Evolutionary conservation across 2,113 vertebrate species (phyloP).

Genomic region (Dipodomys merriami): DNA sequence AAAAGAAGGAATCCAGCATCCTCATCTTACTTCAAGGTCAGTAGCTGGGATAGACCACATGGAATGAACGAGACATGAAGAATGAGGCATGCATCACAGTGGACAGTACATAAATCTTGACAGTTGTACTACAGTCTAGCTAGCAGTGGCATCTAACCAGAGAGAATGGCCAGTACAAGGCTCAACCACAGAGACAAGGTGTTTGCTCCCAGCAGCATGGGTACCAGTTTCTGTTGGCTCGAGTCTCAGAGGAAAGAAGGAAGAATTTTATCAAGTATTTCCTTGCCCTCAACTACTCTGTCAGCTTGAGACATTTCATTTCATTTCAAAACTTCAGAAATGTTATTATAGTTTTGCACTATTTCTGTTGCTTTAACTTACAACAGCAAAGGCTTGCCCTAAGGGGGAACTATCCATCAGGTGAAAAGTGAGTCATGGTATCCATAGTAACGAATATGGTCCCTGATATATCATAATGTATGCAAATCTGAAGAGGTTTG

Average conservation of each 20-base stretch:
- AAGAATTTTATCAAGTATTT: background rate
- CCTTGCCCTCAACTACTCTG: constrained; percentile 20
- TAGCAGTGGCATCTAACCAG: background rate
- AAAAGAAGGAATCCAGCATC: background rate
- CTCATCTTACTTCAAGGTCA: background rate
- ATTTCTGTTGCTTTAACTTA: constrained; percentile 33
- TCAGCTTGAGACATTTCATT: background rate
- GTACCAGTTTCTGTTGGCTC: background rate
- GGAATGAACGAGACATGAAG: background rate
- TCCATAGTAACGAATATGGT: constrained; percentile 41
- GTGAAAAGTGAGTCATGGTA: constrained; percentile 19
- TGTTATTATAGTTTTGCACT: constrained; percentile 8
- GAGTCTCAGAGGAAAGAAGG: background rate
- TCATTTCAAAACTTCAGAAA: constrained; percentile 44
- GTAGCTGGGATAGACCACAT: background rate
- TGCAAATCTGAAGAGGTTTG: background rate
- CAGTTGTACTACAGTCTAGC: background rate
- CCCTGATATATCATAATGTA: background rate
- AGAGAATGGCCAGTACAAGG: background rate
- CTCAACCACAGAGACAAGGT: background rate
- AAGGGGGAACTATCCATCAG: constrained; percentile 55
- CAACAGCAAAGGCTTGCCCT: background rate
- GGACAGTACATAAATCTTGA: background rate
- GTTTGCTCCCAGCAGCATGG: background rate
- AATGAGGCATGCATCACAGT: accelerated